Evolutionary conservation across 2,113 vertebrate genomes (phyloP).

Genomic region (Siphamia tubifer): DNA sequence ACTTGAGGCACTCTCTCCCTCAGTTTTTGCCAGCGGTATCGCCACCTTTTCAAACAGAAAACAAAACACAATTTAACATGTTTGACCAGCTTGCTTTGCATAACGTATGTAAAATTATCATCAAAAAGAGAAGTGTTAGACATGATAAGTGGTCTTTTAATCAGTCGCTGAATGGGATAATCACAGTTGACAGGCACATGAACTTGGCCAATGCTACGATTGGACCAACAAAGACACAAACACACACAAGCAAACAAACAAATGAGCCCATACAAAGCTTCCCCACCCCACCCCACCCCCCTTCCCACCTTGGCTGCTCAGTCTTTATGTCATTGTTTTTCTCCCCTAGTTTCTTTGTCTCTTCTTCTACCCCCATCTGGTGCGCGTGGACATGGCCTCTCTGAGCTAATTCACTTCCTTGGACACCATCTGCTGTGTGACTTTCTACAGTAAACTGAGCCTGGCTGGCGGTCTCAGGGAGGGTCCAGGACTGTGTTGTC

Average conservation of each 20-base stretch:
- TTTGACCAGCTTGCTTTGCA: constrained; percentile 32
- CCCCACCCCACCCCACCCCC: neutral
- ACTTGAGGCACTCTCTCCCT: constrained; percentile 33
- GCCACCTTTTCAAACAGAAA: constrained; percentile 45
- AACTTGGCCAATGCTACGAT: constrained; percentile 19
- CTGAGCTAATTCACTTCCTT: constrained; percentile 73
- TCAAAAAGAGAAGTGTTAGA: constrained; percentile 22
- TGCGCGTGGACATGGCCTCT: constrained; percentile 49
- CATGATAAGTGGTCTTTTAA: neutral
- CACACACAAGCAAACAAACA: constrained; percentile 57
- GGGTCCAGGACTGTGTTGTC: constrained; percentile 43
- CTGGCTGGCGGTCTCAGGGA: constrained; percentile 36
- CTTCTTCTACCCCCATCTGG: constrained; percentile 66
- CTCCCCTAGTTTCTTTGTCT: constrained; percentile 63
- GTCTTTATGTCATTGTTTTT: constrained; percentile 58
- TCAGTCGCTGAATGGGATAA: neutral
- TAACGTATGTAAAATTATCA: constrained; percentile 19
- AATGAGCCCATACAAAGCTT: constrained; percentile 41
- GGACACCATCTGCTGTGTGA: constrained; percentile 75
- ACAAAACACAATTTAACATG: constrained; percentile 23
- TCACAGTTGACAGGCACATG: constrained; percentile 7
- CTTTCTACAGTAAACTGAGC: constrained; percentile 75
- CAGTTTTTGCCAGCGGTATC: constrained; percentile 52
- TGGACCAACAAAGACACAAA: constrained; percentile 43
- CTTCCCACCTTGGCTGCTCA: constrained; percentile 23